Evolutionary conservation across 2,888 invertebrate species (phyloP).

Genomic region (Drosophila austrosaltans): DNA sequence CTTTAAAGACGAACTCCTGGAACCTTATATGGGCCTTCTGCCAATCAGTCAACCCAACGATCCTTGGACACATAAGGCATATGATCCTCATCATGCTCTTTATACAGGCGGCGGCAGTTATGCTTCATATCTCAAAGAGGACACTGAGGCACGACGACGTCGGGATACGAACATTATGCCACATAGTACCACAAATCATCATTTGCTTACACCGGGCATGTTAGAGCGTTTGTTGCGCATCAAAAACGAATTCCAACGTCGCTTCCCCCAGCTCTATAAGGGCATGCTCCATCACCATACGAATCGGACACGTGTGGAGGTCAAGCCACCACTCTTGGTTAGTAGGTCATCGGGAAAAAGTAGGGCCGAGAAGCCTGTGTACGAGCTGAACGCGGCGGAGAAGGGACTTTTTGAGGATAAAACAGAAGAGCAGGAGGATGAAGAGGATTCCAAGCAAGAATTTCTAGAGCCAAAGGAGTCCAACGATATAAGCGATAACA

Average conservation of each 20-base stretch:
- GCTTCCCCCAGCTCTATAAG: slow-evolving; percentile 74
- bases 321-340: slow-evolving; percentile 70
- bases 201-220: slow-evolving; percentile 72
- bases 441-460: neutral
- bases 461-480: slow-evolving; percentile 2
- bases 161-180: slow-evolving; percentile 64
- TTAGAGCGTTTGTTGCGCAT: slow-evolving; percentile 71
- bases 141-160: slow-evolving; percentile 50
- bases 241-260: slow-evolving; percentile 69
- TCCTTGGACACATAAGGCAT: slow-evolving; percentile 77
- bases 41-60: slow-evolving; percentile 67
- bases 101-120: slow-evolving; percentile 74
- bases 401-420: slow-evolving; percentile 51
- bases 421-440: slow-evolving; percentile 19
- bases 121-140: slow-evolving; percentile 61
- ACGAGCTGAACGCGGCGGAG: slow-evolving; percentile 77
- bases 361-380: slow-evolving; percentile 44
- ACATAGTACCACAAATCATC: slow-evolving; percentile 1
- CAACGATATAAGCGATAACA: neutral
- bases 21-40: slow-evolving; percentile 80
- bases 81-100: slow-evolving; percentile 66
- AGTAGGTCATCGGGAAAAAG: slow-evolving; percentile 6
- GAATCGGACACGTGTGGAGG: slow-evolving; percentile 61
- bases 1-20: slow-evolving; percentile 56
- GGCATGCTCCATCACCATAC: slow-evolving; percentile 63